Percentiles rank a stretch among this genome's conserved stretches.
Evolutionary conservation across 2,113 vertebrate genomes (phyloP).

Genomic region (Rhegmatorhina hoffmannsi): DNA sequence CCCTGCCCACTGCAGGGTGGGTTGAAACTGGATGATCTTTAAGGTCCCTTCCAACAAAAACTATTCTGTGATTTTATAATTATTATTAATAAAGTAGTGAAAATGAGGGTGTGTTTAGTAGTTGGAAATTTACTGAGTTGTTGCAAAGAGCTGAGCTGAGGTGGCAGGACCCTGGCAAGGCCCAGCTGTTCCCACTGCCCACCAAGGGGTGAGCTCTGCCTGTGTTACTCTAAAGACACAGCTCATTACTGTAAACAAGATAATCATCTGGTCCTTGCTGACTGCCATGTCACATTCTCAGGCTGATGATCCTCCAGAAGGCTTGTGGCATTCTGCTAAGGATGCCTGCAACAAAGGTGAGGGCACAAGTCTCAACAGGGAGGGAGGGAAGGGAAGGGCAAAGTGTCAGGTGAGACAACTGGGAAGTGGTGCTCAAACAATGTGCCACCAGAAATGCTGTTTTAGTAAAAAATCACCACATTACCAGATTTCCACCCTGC

Average conservation of each 20-base stretch:
- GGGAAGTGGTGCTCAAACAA: neutral
- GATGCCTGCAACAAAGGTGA: neutral
- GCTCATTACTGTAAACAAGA: neutral
- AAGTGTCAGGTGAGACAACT: neutral
- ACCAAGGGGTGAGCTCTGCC: neutral
- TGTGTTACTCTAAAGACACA: accelerated
- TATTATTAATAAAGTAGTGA: neutral
- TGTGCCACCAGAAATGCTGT: accelerated
- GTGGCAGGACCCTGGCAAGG: neutral
- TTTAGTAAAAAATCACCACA: neutral
- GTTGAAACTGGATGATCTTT: neutral
- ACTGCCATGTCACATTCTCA: neutral
- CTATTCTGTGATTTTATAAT: neutral
- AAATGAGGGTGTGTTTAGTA: neutral
- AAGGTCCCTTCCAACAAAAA: neutral
- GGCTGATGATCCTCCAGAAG: neutral
- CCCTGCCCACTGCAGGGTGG: neutral
- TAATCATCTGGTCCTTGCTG: neutral
- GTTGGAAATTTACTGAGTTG: neutral
- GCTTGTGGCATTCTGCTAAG: neutral
- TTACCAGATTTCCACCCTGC: neutral
- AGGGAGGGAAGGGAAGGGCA: neutral
- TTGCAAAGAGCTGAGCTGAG: neutral
- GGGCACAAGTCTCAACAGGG: neutral
- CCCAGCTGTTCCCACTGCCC: neutral